These are phyloP conservation scores for Sinhomidia bicolor DNA, from an alignment of 2,888 invertebrate species.

Conservation along the genomic window DNA sequence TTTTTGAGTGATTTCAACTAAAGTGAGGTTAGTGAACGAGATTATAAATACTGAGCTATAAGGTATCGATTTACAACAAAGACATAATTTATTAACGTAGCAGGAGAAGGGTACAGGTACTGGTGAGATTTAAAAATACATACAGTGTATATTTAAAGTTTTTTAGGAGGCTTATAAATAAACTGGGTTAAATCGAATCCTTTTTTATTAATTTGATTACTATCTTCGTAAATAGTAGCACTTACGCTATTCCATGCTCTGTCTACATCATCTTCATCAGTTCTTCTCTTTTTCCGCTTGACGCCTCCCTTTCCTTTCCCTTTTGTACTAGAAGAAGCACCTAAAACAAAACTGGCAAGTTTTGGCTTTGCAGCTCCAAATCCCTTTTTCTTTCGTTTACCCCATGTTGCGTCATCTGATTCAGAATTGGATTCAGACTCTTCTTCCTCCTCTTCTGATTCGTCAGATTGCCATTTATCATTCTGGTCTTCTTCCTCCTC, in stretches of 20 bases:
- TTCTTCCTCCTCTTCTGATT: constrained; percentile 77
- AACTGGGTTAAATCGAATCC: constrained; percentile 59
- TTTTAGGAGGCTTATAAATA: constrained; percentile 64
- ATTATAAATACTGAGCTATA: not conserved
- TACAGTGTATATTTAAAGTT: constrained; percentile 46
- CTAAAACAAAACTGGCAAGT: constrained; percentile 71
- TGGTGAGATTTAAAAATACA: no score
- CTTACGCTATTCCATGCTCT: constrained; percentile 79
- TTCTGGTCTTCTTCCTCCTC: constrained; percentile 81
- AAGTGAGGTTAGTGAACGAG: not conserved
- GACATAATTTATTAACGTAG: constrained; percentile 7
- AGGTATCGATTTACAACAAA: not conserved
- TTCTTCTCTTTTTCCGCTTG: constrained; percentile 80
- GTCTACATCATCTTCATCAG: constrained; percentile 80
- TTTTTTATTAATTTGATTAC: constrained; percentile 1
- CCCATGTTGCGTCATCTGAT: constrained; percentile 86
- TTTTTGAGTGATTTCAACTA: not conserved
- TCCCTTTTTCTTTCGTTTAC: constrained; percentile 83
- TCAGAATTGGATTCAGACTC: constrained; percentile 84
- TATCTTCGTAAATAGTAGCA: constrained; percentile 75
- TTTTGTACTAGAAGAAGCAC: constrained; percentile 65
- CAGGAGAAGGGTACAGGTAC: not conserved
- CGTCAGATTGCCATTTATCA: constrained; percentile 77
- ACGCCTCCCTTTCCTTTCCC: constrained; percentile 76
- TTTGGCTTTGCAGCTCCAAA: constrained; percentile 69